Evolutionary conservation across 1,140 invertebrate species (phyloP), one percentile per base, ranked within the genome.

Genomic region (Mactra quadrangularis): DNA sequence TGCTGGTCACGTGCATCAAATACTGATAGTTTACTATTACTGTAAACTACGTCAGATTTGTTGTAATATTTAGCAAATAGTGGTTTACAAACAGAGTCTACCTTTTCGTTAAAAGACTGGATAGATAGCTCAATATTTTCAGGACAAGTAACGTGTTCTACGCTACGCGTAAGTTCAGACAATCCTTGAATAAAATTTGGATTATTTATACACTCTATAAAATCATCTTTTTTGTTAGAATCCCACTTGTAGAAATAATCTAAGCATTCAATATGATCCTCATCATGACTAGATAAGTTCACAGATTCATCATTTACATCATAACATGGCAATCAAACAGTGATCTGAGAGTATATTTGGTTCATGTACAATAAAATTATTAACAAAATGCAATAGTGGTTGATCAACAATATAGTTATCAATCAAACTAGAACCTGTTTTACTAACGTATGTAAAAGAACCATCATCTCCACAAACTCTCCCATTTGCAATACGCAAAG

Each of bases 271-370:
- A 29, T 71, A 22, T 27, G 15, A n/a, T 71, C 45, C 11, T 19
- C 1, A 31, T 17, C 13, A 7, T 7, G 6, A 7, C 38, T 7
- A 15, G 38, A 15, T n/a, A 15, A 52, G 6, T 27, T 41, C 22
- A 19, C 27, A 4, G 17, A 17, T 71, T 15, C 27, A 19, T 13
- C n/a, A 11, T 25, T 25, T 47, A 22, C 38, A 41, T 41, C 15
- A 41, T 29, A n/a, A 1, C 4, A 29, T 53, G 52, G 22, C 45
- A 11, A 71, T 35, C 9, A 33, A 22, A 38, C 52, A 59, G 59
- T 75, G 33, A 57, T 60, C 55, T 35, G 53, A 75, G 38, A 75
- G n/a, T 31, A 75, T 57, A 75, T 75, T 75, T 17, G 52, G 52
- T 31, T 59, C 38, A 19, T 55, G 9, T 29, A 75, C 33, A 17